Percentiles rank a stretch among this genome's conserved stretches.
These are phyloP conservation scores for Tetramorium simillimum DNA, from an alignment of 1,140 invertebrate species.

Conservation along the genomic window DNA sequence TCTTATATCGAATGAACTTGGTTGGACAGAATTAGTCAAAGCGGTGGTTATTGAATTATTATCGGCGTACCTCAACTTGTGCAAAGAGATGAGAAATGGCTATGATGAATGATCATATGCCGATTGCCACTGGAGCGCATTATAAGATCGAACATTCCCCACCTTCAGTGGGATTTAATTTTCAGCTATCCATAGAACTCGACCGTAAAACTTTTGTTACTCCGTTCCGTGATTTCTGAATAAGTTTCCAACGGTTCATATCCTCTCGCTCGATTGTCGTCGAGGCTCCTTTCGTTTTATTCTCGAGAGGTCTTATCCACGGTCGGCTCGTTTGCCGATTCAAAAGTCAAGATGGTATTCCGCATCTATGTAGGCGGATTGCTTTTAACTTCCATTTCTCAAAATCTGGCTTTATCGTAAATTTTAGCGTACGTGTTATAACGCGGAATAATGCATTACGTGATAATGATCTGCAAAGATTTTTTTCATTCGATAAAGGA, in stretches of 20 bases:
- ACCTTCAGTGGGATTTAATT: constrained; percentile 48
- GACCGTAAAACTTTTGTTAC: constrained; percentile 52
- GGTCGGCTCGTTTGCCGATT: constrained; percentile 66
- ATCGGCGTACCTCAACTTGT: constrained; percentile 4
- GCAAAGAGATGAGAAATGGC: constrained; percentile 22
- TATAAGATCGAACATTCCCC: constrained; percentile 50
- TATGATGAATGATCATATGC: constrained; percentile 43
- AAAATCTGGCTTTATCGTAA: neutral
- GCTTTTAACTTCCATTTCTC: constrained; percentile 61
- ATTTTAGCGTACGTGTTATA: neutral
- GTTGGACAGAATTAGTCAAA: neutral
- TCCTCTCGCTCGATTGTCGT: constrained; percentile 54
- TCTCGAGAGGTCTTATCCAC: constrained; percentile 61
- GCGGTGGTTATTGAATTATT: constrained; percentile 38
- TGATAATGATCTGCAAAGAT: neutral
- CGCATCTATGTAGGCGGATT: constrained; percentile 49
- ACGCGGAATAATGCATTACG: neutral
- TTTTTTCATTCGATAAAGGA: neutral
- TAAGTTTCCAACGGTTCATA: constrained; percentile 61
- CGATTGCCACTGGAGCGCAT: constrained; percentile 27
- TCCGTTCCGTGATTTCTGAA: constrained; percentile 60
- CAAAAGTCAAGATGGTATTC: constrained; percentile 52
- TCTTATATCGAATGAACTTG: neutral
- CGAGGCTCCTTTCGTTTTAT: constrained; percentile 67
- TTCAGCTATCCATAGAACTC: constrained; percentile 48